Conservation (phyloP, 2,888 invertebrate species). For the Caenorhabditis angaria region DNA sequence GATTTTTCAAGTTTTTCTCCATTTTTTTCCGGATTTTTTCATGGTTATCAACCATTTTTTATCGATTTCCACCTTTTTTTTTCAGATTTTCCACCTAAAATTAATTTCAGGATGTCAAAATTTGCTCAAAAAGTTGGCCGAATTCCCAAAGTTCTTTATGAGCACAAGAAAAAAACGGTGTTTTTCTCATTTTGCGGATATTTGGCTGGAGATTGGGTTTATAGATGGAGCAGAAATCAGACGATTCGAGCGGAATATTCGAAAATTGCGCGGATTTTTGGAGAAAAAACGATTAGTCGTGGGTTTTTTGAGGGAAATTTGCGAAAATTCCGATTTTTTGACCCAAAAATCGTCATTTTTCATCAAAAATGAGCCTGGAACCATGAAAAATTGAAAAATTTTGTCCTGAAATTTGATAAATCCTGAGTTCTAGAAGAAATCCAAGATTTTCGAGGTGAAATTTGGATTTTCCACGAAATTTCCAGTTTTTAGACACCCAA, state of each 20-base stretch:
- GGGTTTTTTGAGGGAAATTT: conserved; percentile 12
- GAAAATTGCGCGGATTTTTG: conserved; percentile 55
- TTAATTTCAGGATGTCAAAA: conserved; percentile 30
- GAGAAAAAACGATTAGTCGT: conserved; percentile 55
- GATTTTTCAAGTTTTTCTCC: no score
- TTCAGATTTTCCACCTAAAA: background rate
- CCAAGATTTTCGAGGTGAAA: no score
- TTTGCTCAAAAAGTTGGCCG: conserved; percentile 35
- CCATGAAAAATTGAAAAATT: no score
- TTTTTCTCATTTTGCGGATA: conserved; percentile 53
- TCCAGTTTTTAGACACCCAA: no score
- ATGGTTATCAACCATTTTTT: background rate
- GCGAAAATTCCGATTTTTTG: conserved; percentile 3
- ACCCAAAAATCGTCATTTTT: no score
- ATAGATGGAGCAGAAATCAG: conserved; percentile 50
- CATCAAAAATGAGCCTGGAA: no score
- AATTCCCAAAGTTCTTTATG: conserved; percentile 49
- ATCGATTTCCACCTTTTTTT: background rate
- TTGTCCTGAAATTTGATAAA: no score
- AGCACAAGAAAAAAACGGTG: conserved; percentile 62
- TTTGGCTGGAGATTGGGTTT: conserved; percentile 48
- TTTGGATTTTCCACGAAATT: no score
- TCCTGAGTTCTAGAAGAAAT: no score
- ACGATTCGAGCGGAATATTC: conserved; percentile 62
- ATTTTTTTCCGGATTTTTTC: no score